Evolutionary conservation across 2,113 vertebrate species (phyloP).

Genomic region (Sus scrofa): DNA sequence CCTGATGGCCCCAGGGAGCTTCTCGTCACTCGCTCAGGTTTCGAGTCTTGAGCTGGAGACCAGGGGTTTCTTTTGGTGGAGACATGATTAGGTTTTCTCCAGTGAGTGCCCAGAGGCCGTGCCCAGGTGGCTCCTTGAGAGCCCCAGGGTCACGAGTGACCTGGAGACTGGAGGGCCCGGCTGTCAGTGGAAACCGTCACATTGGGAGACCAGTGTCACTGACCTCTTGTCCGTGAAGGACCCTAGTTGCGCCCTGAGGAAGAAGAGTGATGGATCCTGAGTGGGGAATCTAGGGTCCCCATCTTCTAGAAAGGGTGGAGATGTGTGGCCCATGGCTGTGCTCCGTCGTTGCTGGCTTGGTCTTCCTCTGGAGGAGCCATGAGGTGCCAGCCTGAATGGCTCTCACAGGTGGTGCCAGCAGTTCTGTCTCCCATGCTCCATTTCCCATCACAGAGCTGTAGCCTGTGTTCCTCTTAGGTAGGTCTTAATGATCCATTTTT

Average conservation of each 20-base stretch:
- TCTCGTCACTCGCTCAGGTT: conserved; percentile 9
- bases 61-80: background rate
- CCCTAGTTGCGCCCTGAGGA: background rate
- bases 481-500: conserved; percentile 36
- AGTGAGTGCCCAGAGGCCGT: background rate
- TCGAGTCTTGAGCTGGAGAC: background rate
- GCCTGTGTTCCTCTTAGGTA: background rate
- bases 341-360: background rate
- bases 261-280: background rate
- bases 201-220: background rate
- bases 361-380: background rate
- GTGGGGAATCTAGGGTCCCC: too few relatives aligned
- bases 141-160: background rate
- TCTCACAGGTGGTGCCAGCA: background rate
- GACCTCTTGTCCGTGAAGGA: background rate
- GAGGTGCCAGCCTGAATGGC: background rate
- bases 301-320: background rate
- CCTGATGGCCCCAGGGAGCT: background rate
- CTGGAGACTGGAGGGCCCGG: background rate
- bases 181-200: background rate
- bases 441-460: background rate
- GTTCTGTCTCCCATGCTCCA: background rate
- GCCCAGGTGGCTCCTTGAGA: background rate
- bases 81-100: background rate
- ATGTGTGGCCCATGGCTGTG: background rate